These are phyloP conservation scores for Aspidapion aeneum DNA, from an alignment of 2,888 invertebrate species.

Conservation along the genomic window DNA sequence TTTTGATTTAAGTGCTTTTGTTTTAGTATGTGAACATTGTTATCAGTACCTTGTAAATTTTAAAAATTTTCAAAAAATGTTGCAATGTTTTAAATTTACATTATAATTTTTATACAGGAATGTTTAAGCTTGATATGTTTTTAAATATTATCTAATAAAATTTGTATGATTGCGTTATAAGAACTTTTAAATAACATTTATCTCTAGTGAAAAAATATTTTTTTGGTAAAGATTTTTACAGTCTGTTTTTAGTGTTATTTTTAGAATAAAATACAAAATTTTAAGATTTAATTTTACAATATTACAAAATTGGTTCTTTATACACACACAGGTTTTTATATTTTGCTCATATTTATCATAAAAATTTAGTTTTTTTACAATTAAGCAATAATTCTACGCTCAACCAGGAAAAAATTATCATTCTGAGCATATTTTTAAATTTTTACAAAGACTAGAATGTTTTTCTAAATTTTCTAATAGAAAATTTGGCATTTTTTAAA, in stretches of 20 bases:
- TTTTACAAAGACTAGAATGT: not conserved
- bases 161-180: not conserved
- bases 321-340: not conserved
- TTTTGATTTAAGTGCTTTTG: no score
- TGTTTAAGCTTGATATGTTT: not conserved
- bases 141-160: not conserved
- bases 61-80: not conserved
- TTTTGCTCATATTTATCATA: not conserved
- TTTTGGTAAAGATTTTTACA: not conserved
- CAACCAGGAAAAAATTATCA: not conserved
- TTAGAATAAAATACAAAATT: not conserved
- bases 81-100: not conserved
- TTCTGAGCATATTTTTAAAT: not conserved
- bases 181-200: not conserved
- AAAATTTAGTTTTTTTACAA: no score
- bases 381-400: no score
- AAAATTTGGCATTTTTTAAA: not conserved
- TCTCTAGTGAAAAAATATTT: not conserved
- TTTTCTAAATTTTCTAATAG: not conserved
- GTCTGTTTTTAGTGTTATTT: not conserved
- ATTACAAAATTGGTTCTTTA: not conserved
- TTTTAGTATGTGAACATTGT: no score
- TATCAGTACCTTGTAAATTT: not conserved
- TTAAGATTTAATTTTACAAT: not conserved
- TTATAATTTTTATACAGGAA: not conserved